Evolutionary conservation across 2,113 vertebrate genomes (phyloP).

Genomic region (Anoura caudifer): DNA sequence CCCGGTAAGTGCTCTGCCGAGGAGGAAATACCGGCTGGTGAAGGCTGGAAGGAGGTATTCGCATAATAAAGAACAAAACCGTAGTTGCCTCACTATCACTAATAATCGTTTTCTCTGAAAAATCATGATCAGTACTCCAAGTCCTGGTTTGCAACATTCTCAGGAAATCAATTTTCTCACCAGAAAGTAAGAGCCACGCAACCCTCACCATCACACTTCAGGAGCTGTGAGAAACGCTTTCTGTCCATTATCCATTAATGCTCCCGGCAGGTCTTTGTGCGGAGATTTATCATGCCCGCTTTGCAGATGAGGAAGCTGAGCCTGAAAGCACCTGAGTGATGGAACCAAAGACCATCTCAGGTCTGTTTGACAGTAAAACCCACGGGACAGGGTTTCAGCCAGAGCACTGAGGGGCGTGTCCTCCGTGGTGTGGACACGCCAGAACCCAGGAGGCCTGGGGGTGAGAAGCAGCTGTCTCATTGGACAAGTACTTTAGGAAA

Average conservation of each 20-base stretch:
- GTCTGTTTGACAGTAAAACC: not conserved
- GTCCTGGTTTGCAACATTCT: not conserved
- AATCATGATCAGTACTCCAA: not conserved
- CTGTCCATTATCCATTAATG: not conserved
- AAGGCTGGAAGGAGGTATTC: not conserved
- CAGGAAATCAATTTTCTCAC: not conserved
- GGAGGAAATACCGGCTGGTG: not conserved
- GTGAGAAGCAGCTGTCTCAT: not conserved
- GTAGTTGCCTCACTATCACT: not conserved
- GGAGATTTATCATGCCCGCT: not conserved
- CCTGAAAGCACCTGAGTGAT: not conserved
- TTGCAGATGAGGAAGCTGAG: not conserved
- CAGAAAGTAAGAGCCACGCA: not conserved
- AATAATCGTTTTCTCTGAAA: not conserved
- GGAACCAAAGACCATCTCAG: not conserved
- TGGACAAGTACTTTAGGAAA: not conserved
- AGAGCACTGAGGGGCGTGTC: not conserved
- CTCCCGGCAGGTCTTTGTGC: not conserved
- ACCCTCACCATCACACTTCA: not conserved
- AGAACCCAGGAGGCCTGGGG: not conserved
- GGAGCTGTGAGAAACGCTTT: not conserved
- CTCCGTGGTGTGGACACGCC: fast-evolving
- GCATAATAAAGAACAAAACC: not conserved
- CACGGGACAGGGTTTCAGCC: not conserved
- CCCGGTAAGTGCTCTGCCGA: not conserved